Evolutionary conservation across 2,797 vertebrate genomes (phyloP), one percentile per base, ranked within the genome.

Genomic region (Apodemus agrarius): DNA sequence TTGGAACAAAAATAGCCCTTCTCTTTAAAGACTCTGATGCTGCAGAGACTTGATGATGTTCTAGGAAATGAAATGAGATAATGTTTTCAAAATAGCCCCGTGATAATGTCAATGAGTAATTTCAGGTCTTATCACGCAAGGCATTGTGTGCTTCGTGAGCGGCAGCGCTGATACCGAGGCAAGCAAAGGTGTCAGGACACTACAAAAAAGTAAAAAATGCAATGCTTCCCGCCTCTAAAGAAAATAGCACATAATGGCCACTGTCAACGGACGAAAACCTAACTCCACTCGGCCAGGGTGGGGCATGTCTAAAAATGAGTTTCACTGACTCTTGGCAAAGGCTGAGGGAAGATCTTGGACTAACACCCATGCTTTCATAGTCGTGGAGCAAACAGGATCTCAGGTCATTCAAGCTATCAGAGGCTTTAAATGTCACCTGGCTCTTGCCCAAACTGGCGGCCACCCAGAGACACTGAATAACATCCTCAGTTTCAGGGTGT

Each of bases 41-140:
- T 88, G 90, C 92, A 91, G 95, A 97, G 94, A 67, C 85, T 92
- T 80, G 84, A 96, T 96, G 97, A 97, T 97, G 97, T 85, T 97
- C 96, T 89, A 98, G 98, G 98, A 98, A 98, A 97, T 0, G 80
- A 98, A 97, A 54, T 97, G 97, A 98, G 98, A 98, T 98, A 98
- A 98, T 87, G 0, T 82, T 98, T 99, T 98, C 97, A 98, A 98
- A 98, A 98, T 98, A 99, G 98, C 80, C 84, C 2, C 0, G 43
- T 86, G 97, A 97, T 94, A 97, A 96, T 57, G 97, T 93, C 96
- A 97, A 91, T 98, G 98, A 98, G 96, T 98, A 98, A 98, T 96
- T 97, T 95, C 96, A 82, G 34, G 96, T 96, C 98, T 98, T 98
- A 98, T 98, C 98, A 14, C 22, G 31, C 98, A 16, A 22, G 34